Conservation (phyloP, 2,888 invertebrate genomes). For the Athrips mouffetella region DNA sequence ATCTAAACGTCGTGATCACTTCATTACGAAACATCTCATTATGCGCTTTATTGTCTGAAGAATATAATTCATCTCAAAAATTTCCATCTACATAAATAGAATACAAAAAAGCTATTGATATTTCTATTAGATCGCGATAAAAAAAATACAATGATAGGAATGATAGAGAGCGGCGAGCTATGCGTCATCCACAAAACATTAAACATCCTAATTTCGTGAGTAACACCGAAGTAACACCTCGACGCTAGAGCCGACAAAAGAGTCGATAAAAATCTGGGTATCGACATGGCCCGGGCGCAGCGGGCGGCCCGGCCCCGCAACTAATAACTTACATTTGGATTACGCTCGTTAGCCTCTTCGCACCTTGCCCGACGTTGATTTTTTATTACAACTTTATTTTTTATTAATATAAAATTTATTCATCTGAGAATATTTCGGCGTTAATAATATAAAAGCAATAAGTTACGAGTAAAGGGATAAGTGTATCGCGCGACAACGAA, state of each 20-base stretch:
- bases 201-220: constrained; percentile 74
- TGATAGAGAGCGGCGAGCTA: constrained; percentile 44
- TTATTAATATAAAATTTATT: constrained; percentile 74
- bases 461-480: constrained; percentile 64
- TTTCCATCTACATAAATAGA: constrained; percentile 45
- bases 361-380: constrained; percentile 71
- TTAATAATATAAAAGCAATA: constrained; percentile 67
- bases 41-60: background rate
- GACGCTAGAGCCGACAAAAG: constrained; percentile 73
- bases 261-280: constrained; percentile 66
- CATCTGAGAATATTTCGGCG: constrained; percentile 61
- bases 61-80: constrained; percentile 42
- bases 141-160: constrained; percentile 32
- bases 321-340: constrained; percentile 76
- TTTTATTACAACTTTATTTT: constrained; percentile 67
- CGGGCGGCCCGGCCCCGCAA: constrained; percentile 55
- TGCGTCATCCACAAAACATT: constrained; percentile 74
- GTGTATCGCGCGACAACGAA: constrained; percentile 41
- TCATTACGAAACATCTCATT: constrained; percentile 8
- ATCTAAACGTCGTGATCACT: background rate
- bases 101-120: constrained; percentile 55
- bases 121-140: constrained; percentile 56
- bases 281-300: constrained; percentile 59
- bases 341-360: constrained; percentile 76
- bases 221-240: constrained; percentile 75